A percentile compares a stretch with the other conserved stretches of the same genome.
phyloP scores from a whole-genome alignment of 2,888 invertebrate species.

The Campaea margaritaria region DNA sequence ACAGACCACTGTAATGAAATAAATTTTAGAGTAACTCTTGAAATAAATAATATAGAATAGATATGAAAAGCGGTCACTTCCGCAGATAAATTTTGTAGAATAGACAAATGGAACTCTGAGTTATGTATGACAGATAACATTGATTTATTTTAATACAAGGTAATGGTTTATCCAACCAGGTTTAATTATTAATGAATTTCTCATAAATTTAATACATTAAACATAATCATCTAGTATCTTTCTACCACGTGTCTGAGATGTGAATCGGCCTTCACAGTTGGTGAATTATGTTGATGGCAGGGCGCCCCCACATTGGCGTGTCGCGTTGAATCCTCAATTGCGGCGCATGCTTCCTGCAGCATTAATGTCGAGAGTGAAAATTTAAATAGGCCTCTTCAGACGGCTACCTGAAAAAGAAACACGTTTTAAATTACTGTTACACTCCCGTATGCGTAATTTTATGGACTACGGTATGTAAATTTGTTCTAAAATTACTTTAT shows the following conservation, averaged over 20 bases:
- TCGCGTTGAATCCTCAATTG: slow-evolving; percentile 49
- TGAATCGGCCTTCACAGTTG: slow-evolving; percentile 31
- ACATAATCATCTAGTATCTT: too few relatives aligned
- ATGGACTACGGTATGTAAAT: slow-evolving; percentile 14
- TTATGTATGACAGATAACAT: too few relatives aligned
- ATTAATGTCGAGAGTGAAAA: slow-evolving; percentile 38
- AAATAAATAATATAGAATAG: too few relatives aligned
- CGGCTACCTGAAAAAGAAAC: slow-evolving; percentile 29
- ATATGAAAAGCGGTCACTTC: too few relatives aligned
- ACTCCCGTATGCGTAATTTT: slow-evolving; percentile 20
- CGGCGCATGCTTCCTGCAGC: slow-evolving; percentile 40
- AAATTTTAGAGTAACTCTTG: too few relatives aligned
- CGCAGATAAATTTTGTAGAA: too few relatives aligned
- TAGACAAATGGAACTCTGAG: too few relatives aligned
- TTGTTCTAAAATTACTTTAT: slow-evolving; percentile 16
- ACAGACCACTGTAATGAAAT: too few relatives aligned
- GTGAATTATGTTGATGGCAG: slow-evolving; percentile 45
- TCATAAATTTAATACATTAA: too few relatives aligned
- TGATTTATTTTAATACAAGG: too few relatives aligned
- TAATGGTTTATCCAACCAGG: too few relatives aligned
- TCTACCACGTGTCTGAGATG: slow-evolving; percentile 5
- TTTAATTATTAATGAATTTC: too few relatives aligned
- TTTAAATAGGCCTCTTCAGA: slow-evolving; percentile 37
- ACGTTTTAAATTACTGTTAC: slow-evolving; percentile 21
- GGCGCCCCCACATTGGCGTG: slow-evolving; percentile 53